Evolutionary conservation across 2,113 vertebrate genomes (phyloP).

Genomic region (Tenrec ecaudatus): DNA sequence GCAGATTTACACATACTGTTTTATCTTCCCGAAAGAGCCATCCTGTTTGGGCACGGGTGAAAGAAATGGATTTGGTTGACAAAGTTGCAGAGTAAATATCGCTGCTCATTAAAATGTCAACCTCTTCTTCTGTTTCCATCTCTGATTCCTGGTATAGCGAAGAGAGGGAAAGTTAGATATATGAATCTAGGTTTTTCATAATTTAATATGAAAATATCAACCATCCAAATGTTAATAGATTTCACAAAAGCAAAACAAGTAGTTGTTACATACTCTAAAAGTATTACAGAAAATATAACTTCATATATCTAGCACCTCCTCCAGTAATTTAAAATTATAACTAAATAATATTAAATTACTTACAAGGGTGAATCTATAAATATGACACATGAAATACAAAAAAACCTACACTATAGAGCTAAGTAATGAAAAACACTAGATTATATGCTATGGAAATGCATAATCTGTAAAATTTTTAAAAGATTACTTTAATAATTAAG

Average conservation of each 20-base stretch:
- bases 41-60: slow-evolving; percentile 96
- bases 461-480: not conserved
- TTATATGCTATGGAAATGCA: not conserved
- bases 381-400: not conserved
- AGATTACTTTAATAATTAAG: slow-evolving; percentile 46
- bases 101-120: slow-evolving; percentile 99
- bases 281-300: not conserved
- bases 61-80: slow-evolving; percentile 99
- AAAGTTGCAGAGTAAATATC: slow-evolving; percentile 98
- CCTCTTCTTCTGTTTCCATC: slow-evolving; percentile 99
- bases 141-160: slow-evolving; percentile 93
- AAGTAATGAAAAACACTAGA: not conserved
- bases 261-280: not conserved
- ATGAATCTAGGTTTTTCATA: slow-evolving; percentile 11
- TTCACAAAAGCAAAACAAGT: slow-evolving; percentile 37
- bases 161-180: slow-evolving; percentile 49
- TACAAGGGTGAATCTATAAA: not conserved
- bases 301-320: not conserved
- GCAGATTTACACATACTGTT: slow-evolving; percentile 89
- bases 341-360: not conserved
- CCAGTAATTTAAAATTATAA: slow-evolving; percentile 8
- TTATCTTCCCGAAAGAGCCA: slow-evolving; percentile 99
- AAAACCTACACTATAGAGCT: not conserved
- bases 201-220: slow-evolving; percentile 42
- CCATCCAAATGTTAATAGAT: slow-evolving; percentile 28